Evolutionary conservation across 2,113 vertebrate species (phyloP).

Genomic region (Dromiciops gliroides): DNA sequence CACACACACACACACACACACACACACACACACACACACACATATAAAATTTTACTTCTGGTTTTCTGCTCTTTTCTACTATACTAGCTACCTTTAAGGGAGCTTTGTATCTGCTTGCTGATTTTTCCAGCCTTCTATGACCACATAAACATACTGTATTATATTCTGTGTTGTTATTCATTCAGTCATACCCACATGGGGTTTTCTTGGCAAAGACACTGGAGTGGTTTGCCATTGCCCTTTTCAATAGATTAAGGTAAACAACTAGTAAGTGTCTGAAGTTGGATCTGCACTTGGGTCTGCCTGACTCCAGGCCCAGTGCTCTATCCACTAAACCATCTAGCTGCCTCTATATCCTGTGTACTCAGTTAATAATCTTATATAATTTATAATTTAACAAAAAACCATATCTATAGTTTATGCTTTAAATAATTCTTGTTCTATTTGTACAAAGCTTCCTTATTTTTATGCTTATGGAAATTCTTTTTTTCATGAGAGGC

Average conservation of each 20-base stretch:
- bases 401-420: background rate
- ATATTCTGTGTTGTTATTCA: background rate
- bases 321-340: background rate
- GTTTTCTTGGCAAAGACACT: background rate
- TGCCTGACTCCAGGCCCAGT: background rate
- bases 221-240: background rate
- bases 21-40: too few species aligned
- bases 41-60: background rate
- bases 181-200: background rate
- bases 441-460: background rate
- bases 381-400: background rate
- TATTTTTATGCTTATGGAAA: background rate
- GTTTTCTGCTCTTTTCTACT: background rate
- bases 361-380: background rate
- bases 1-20: too few species aligned
- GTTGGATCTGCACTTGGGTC: background rate
- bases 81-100: background rate
- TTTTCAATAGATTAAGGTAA: background rate
- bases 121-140: background rate
- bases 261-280: background rate
- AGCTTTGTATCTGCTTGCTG: background rate
- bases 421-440: background rate
- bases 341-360: background rate
- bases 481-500: background rate
- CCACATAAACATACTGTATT: background rate